A percentile compares a stretch with the other conserved stretches of the same genome.
Conservation (phyloP, 2,797 vertebrate genomes). For the Discoglossus pictus region DNA sequence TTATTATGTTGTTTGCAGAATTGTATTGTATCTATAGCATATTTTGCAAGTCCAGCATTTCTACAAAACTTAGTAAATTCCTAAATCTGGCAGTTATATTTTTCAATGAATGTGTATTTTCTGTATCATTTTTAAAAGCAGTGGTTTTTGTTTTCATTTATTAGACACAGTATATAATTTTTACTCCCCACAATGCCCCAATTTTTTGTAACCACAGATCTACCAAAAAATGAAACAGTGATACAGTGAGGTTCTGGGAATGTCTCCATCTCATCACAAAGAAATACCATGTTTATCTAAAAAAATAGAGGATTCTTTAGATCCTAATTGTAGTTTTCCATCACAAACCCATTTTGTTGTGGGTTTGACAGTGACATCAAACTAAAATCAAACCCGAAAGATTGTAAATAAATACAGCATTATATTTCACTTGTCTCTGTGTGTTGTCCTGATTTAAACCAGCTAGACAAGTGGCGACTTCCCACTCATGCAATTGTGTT, state of each 20-base stretch:
- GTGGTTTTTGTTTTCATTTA: conserved; percentile 69
- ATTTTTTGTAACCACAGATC: conserved; percentile 83
- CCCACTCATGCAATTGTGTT: conserved; percentile 47
- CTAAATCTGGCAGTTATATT: too few species aligned
- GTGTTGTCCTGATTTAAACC: conserved; percentile 59
- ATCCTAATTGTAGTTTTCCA: conserved; percentile 59
- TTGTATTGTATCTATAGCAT: too few species aligned
- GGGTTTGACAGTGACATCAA: conserved; percentile 59
- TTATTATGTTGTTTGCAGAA: too few species aligned
- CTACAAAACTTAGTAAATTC: conserved; percentile 27
- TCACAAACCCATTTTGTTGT: conserved; percentile 59
- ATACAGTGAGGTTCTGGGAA: conserved; percentile 80
- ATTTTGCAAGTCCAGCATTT: conserved; percentile 9
- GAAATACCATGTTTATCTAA: conserved; percentile 52
- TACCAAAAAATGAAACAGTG: conserved; percentile 75
- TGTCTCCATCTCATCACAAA: conserved; percentile 56
- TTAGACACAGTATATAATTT: conserved; percentile 79
- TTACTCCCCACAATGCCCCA: conserved; percentile 72
- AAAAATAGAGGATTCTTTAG: conserved; percentile 53
- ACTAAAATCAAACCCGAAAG: conserved; percentile 56
- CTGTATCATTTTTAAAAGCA: conserved; percentile 66
- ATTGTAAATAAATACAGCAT: conserved; percentile 56
- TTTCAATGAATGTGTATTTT: too few species aligned
- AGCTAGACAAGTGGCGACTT: conserved; percentile 50
- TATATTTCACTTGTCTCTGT: conserved; percentile 61